A percentile compares a stretch with the other conserved stretches of the same genome.
Conservation (phyloP, 2,888 invertebrate genomes). For the Amblyteles armatorius region DNA sequence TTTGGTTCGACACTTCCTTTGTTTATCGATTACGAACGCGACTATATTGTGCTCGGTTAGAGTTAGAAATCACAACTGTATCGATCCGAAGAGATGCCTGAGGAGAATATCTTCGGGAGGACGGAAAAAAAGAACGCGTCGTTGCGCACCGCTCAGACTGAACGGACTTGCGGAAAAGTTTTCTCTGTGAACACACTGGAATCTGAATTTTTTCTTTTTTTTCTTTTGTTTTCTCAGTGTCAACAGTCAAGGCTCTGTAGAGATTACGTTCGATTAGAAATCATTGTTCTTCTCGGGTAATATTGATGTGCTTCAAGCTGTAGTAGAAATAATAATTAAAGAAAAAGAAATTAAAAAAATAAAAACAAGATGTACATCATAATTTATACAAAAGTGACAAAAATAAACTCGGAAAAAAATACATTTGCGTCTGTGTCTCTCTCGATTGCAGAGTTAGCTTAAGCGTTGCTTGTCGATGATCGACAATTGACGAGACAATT, state of each 20-base stretch:
- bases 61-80: not conserved
- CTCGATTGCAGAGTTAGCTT: not conserved
- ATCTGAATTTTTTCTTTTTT: conserved; percentile 23
- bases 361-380: conserved; percentile 63
- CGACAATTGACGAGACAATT: not conserved
- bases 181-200: not conserved
- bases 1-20: not conserved
- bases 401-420: conserved; percentile 61
- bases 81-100: not conserved
- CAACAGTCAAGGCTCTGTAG: conserved; percentile 46
- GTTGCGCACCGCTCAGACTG: not conserved
- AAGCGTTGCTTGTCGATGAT: not conserved
- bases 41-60: conserved; percentile 16
- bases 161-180: conserved; percentile 1
- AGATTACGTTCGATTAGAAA: conserved; percentile 58
- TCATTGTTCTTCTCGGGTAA: conserved; percentile 65
- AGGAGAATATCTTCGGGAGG: not conserved
- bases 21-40: conserved; percentile 4
- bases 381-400: conserved; percentile 66
- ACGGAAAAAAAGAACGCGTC: not conserved
- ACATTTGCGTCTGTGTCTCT: not conserved
- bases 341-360: conserved; percentile 30
- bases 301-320: conserved; percentile 67
- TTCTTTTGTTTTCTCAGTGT: conserved; percentile 20
- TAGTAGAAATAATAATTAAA: conserved; percentile 58